These are phyloP conservation scores for Hormaphis cornu DNA, from an alignment of 1,140 invertebrate genomes.

Conservation along the genomic window DNA sequence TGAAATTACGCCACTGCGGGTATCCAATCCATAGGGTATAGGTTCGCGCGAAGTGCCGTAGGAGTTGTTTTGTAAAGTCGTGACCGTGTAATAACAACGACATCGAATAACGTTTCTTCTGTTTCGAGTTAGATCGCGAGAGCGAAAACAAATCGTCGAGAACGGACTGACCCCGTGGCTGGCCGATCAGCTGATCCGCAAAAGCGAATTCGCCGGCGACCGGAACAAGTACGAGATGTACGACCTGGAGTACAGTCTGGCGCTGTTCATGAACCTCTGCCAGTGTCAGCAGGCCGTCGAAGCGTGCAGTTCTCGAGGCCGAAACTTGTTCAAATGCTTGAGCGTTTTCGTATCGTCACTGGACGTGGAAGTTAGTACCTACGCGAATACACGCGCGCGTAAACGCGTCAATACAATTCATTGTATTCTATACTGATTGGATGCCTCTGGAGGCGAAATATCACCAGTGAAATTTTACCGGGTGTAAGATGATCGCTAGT, in stretches of 20 bases:
- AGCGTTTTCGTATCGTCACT: background rate
- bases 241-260: slow-evolving; percentile 54
- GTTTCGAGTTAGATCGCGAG: slow-evolving; percentile 33
- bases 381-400: too few relatives aligned
- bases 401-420: too few relatives aligned
- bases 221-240: slow-evolving; percentile 41
- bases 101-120: too few relatives aligned
- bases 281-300: slow-evolving; percentile 47
- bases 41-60: too few relatives aligned
- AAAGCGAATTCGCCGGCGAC: slow-evolving; percentile 41
- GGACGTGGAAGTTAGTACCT: slow-evolving; percentile 12
- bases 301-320: slow-evolving; percentile 4
- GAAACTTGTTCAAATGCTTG: slow-evolving; percentile 32
- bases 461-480: too few relatives aligned
- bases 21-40: too few relatives aligned
- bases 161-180: slow-evolving; percentile 55
- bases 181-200: slow-evolving; percentile 46
- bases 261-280: slow-evolving; percentile 59
- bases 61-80: too few relatives aligned
- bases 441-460: too few relatives aligned
- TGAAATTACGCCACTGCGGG: too few relatives aligned
- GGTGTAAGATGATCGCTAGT: too few relatives aligned
- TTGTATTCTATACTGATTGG: too few relatives aligned
- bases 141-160: slow-evolving; percentile 54
- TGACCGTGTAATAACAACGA: too few relatives aligned